Percentiles rank a stretch among this genome's conserved stretches.
phyloP scores from a whole-genome alignment of 1,140 invertebrate genomes.

The Drosophila nigrodunni region DNA sequence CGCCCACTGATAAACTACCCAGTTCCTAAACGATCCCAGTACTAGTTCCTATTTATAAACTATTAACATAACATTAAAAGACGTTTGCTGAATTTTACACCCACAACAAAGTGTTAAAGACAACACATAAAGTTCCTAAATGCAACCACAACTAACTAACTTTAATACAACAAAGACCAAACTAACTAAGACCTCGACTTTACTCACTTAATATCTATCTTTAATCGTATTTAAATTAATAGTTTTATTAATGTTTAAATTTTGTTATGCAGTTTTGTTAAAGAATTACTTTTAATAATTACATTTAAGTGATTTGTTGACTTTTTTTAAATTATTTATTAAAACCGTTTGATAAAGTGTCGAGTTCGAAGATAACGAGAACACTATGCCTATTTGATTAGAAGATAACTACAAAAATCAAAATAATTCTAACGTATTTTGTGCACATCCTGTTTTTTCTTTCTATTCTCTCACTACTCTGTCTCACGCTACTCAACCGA shows the following conservation, averaged over 20 bases:
- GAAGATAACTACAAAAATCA: slow-evolving; percentile 67
- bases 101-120: slow-evolving; percentile 50
- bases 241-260: slow-evolving; percentile 43
- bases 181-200: slow-evolving; percentile 30
- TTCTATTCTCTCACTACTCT: slow-evolving; percentile 83
- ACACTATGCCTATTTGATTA: slow-evolving; percentile 49
- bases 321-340: slow-evolving; percentile 60
- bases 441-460: slow-evolving; percentile 84
- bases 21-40: slow-evolving; percentile 4
- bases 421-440: slow-evolving; percentile 85
- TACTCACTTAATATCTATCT: slow-evolving; percentile 43
- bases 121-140: slow-evolving; percentile 66
- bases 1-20: slow-evolving; percentile 25
- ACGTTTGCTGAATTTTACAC: slow-evolving; percentile 47
- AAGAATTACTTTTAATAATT: slow-evolving; percentile 67
- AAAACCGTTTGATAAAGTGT: slow-evolving; percentile 71
- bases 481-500: slow-evolving; percentile 82
- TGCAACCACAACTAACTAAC: slow-evolving; percentile 38
- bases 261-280: slow-evolving; percentile 78
- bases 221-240: slow-evolving; percentile 31
- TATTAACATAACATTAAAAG: slow-evolving; percentile 44
- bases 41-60: slow-evolving; percentile 41
- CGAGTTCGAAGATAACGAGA: slow-evolving; percentile 58
- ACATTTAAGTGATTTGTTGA: slow-evolving; percentile 75
- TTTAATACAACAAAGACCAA: slow-evolving; percentile 22